Evolutionary conservation across 2,113 vertebrate species (phyloP).

Genomic region (Peucedramus taeniatus): DNA sequence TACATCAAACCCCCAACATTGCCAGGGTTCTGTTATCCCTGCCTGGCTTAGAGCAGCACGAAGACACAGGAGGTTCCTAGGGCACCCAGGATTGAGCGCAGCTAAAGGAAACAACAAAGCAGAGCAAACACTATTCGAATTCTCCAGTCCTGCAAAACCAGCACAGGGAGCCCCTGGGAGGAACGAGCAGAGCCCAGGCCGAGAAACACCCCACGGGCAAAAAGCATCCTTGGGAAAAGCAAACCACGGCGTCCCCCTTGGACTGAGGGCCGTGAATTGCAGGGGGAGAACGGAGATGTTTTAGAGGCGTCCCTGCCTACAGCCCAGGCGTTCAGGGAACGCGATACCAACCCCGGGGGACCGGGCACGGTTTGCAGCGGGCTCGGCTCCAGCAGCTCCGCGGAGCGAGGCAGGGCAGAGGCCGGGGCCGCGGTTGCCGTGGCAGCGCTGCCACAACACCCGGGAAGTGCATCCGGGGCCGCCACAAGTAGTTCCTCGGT

Average conservation of each 20-base stretch:
- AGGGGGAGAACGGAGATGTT: neutral
- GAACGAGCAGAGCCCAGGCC: too few relatives aligned
- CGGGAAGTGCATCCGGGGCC: neutral
- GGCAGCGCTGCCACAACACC: neutral
- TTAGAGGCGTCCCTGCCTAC: accelerated
- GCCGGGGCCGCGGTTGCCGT: neutral
- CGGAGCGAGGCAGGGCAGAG: accelerated
- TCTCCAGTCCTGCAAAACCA: neutral
- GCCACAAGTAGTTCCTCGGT: neutral
- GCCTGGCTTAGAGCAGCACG: neutral
- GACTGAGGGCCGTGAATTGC: neutral
- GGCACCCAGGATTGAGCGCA: neutral
- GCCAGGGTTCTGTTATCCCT: neutral
- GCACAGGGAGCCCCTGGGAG: neutral
- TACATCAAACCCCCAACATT: neutral
- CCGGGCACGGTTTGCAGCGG: accelerated
- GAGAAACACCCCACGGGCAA: neutral
- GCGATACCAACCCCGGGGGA: accelerated
- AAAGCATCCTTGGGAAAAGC: neutral
- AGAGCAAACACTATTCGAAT: accelerated
- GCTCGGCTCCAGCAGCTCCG: neutral
- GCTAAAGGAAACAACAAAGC: neutral
- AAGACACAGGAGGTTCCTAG: neutral
- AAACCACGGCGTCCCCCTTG: accelerated
- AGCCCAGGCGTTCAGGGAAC: neutral